phyloP scores from a whole-genome alignment of 2,888 invertebrate genomes.

The Orgyia antiqua region DNA sequence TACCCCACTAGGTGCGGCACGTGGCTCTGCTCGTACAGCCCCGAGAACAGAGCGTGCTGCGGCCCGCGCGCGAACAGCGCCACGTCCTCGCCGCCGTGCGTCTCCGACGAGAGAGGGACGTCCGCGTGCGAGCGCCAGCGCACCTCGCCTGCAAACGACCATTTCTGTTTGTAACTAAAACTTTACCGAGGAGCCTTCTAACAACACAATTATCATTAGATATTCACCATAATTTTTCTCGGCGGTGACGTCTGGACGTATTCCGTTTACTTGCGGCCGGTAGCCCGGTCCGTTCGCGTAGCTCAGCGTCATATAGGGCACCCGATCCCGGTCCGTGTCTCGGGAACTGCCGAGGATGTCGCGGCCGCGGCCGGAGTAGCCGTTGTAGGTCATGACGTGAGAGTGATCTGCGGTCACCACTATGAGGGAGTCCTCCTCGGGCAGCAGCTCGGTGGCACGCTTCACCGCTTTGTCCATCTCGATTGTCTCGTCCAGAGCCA shows the following conservation, averaged over 20 bases:
- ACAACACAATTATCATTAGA: too few relatives aligned
- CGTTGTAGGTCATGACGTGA: slow-evolving; percentile 82
- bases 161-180: too few relatives aligned
- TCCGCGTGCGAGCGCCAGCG: not conserved
- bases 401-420: slow-evolving; percentile 88
- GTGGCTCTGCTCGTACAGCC: slow-evolving; percentile 86
- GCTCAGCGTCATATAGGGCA: slow-evolving; percentile 74
- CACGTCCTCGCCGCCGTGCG: slow-evolving; percentile 90
- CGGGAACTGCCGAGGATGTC: slow-evolving; percentile 32
- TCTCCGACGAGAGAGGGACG: slow-evolving; percentile 79
- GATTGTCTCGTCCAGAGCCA: slow-evolving; percentile 82
- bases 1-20: slow-evolving; percentile 86
- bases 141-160: not conserved
- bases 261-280: slow-evolving; percentile 7
- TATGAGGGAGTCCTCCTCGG: slow-evolving; percentile 80
- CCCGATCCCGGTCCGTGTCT: slow-evolving; percentile 1
- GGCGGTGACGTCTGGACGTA: too few relatives aligned
- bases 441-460: slow-evolving; percentile 56
- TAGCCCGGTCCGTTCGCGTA: slow-evolving; percentile 76
- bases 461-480: slow-evolving; percentile 79
- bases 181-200: too few relatives aligned
- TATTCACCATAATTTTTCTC: too few relatives aligned
- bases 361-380: slow-evolving; percentile 78
- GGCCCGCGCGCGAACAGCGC: slow-evolving; percentile 84
- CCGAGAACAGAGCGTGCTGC: slow-evolving; percentile 85